Evolutionary conservation across 2,888 invertebrate genomes (phyloP), one percentile per base, ranked within the genome.

Genomic region (Agonopterix arenella): DNA sequence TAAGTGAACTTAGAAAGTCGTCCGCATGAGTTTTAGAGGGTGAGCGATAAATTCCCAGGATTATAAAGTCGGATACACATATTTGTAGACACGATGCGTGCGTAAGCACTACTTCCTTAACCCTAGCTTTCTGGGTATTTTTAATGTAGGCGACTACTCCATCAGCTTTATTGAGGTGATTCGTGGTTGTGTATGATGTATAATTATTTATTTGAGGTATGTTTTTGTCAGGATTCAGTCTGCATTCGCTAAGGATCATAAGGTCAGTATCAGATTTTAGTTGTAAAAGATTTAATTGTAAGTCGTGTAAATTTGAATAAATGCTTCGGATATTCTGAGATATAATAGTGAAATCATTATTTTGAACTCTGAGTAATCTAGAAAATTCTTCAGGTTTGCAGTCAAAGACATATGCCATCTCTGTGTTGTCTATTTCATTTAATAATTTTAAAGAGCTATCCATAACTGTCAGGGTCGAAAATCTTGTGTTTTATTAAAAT

Each of bases 11-110:
- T 13, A 60, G 52, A 49, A 63, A 63, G 8, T 2, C 13, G 7
- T 51, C 53, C 11, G 58, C 54, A 42, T 59, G 57, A 8, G 5
- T 18, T 28, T 51, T 53, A 3, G 61, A 60, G 0, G 62, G 62
- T 0, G 66, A 62, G 0, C 61, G 48, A 43, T 62, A 64, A n/a
- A 62, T 59, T 37, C 37, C 37, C 9, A 37, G 9, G 9, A 37
- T 37, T 37, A 9, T 37, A 37, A 37, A 8, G 9, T 37, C 9
- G 7, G 37, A 9, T 37, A 37, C n/a, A n/a, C n/a, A n/a, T n/a
- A n/a, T 45, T 37, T n/a, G n/a, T n/a, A n/a, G n/a, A n/a, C n/a
- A n/a, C n/a, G n/a, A n/a, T n/a, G n/a, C n/a, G n/a, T n/a, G n/a
- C n/a, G n/a, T n/a, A n/a, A n/a, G n/a, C n/a, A n/a, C n/a, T n/a